Conservation (phyloP, 2,888 invertebrate species). For the Amiota minor region DNA sequence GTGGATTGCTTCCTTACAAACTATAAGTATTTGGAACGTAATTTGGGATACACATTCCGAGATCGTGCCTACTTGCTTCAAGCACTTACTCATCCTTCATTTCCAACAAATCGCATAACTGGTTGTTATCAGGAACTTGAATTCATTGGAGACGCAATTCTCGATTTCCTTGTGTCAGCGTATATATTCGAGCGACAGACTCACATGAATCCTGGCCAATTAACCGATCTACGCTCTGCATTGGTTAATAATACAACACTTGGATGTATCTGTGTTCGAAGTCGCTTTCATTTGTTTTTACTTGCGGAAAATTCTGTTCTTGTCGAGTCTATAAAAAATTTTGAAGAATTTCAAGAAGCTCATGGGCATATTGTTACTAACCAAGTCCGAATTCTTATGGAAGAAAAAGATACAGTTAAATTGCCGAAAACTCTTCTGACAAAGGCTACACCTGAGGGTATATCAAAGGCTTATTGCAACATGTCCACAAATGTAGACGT, state of each 20-base stretch:
- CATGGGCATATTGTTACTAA: slow-evolving; percentile 68
- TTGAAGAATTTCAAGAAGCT: slow-evolving; percentile 68
- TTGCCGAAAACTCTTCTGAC: not conserved
- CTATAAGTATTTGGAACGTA: slow-evolving; percentile 77
- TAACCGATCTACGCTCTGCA: slow-evolving; percentile 95
- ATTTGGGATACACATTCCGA: slow-evolving; percentile 83
- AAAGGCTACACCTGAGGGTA: not conserved
- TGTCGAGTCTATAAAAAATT: slow-evolving; percentile 74
- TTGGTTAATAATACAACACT: slow-evolving; percentile 97
- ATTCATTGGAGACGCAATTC: slow-evolving; percentile 92
- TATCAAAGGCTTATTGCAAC: slow-evolving; percentile 47
- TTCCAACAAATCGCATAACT: slow-evolving; percentile 85
- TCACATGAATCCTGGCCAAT: slow-evolving; percentile 84
- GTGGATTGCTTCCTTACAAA: slow-evolving; percentile 75
- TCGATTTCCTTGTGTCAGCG: slow-evolving; percentile 91
- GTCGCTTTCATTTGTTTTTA: slow-evolving; percentile 86
- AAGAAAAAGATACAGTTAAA: slow-evolving; percentile 55
- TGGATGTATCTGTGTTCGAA: slow-evolving; percentile 89
- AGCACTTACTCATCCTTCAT: slow-evolving; percentile 95
- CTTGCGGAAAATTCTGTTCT: slow-evolving; percentile 75
- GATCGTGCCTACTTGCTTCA: slow-evolving; percentile 88
- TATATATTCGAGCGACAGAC: slow-evolving; percentile 87
- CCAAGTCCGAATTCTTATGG: slow-evolving; percentile 68
- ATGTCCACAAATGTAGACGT: slow-evolving; percentile 88
- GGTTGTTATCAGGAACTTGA: slow-evolving; percentile 93